phyloP scores from a whole-genome alignment of 2,113 vertebrate species.

The Vulpes ferrilata region DNA sequence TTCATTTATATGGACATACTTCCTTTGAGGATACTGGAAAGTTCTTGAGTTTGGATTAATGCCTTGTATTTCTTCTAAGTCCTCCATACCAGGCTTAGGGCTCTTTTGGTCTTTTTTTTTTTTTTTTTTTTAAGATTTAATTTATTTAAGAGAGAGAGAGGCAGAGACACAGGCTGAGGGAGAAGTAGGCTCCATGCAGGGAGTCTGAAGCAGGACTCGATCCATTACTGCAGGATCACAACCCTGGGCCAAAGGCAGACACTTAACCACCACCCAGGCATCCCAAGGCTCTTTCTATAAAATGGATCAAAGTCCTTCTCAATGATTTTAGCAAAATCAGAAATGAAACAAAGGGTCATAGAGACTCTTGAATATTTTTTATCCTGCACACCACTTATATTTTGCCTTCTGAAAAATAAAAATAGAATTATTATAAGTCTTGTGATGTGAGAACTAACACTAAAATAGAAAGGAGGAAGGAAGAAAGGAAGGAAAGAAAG shows the following conservation, averaged over 20 bases:
- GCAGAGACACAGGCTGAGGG: too few species aligned
- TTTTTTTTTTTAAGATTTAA: too few species aligned
- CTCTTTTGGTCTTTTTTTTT: neutral
- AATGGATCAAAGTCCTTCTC: neutral
- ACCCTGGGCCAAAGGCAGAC: too few species aligned
- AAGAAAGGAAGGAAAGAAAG: neutral
- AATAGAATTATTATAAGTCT: neutral
- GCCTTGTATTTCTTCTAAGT: neutral
- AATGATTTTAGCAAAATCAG: neutral
- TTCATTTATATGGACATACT: neutral
- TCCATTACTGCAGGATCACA: too few species aligned
- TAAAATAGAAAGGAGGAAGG: neutral
- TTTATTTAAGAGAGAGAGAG: too few species aligned
- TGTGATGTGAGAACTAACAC: neutral
- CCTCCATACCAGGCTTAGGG: neutral
- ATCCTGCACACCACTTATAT: neutral
- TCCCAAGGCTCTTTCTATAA: neutral
- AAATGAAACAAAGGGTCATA: neutral
- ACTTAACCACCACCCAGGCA: too few species aligned
- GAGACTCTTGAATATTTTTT: neutral
- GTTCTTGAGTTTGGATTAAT: neutral
- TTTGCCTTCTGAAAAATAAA: constrained; percentile 13
- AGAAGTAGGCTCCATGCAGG: too few species aligned
- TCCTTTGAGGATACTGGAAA: neutral
- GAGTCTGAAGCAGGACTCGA: too few species aligned